Conservation (phyloP, 2,888 invertebrate genomes). For the Cryptosula pallasiana region DNA sequence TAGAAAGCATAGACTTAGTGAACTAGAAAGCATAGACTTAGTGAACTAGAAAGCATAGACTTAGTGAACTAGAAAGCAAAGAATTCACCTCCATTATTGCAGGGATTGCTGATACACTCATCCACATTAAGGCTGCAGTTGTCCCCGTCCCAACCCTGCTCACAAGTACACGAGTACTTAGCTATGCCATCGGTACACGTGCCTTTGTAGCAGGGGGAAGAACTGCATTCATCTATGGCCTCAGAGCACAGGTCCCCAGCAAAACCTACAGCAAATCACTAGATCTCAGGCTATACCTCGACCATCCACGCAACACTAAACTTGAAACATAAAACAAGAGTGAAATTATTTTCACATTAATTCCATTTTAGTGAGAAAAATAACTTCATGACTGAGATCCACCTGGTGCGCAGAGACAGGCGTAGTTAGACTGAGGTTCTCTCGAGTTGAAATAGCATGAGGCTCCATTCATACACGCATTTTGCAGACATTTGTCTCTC, state of each 20-base stretch:
- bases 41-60: too few relatives aligned
- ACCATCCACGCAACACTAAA: too few relatives aligned
- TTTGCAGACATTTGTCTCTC: neutral
- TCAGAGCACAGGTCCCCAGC: neutral
- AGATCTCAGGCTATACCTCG: too few relatives aligned
- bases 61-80: too few relatives aligned
- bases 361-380: too few relatives aligned
- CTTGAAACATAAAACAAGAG: too few relatives aligned
- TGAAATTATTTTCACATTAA: too few relatives aligned
- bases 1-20: too few relatives aligned
- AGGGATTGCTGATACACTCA: neutral
- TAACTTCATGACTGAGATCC: too few relatives aligned
- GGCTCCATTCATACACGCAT: constrained; percentile 6
- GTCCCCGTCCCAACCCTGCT: neutral
- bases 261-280: too few relatives aligned
- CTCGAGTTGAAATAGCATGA: neutral
- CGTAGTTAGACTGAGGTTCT: neutral
- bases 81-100: neutral
- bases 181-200: neutral
- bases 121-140: neutral
- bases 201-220: neutral
- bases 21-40: too few relatives aligned
- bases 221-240: neutral
- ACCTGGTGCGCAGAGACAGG: neutral
- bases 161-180: neutral